These are phyloP conservation scores for Chironomus striatipennis DNA, from an alignment of 1,140 invertebrate species.

Conservation along the genomic window DNA sequence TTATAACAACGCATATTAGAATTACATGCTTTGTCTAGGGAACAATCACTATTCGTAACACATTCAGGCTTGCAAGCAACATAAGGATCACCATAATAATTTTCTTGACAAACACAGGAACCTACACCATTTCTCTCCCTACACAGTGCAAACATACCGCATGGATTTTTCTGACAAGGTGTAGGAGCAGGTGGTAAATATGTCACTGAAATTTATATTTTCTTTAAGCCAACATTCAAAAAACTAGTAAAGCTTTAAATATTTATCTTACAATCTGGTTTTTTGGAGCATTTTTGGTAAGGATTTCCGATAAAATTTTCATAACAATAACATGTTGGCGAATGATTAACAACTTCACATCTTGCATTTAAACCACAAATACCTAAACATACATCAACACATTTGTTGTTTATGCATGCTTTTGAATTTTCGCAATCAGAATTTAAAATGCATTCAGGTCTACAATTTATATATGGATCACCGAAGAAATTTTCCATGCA, in stretches of 20 bases:
- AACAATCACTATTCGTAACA: conserved; percentile 70
- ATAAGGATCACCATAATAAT: conserved; percentile 68
- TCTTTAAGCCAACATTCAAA: conserved; percentile 27
- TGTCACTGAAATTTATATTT: neutral
- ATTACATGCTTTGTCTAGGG: conserved; percentile 62
- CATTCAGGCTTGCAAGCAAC: conserved; percentile 68
- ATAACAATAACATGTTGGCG: conserved; percentile 67
- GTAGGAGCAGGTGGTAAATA: neutral
- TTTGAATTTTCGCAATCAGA: conserved; percentile 61
- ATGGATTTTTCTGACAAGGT: neutral
- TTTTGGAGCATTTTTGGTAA: conserved; percentile 57
- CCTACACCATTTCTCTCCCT: conserved; percentile 59
- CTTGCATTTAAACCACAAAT: conserved; percentile 72
- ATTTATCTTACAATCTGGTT: conserved; percentile 50
- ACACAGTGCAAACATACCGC: conserved; percentile 67
- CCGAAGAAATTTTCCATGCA: conserved; percentile 73
- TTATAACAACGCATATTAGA: conserved; percentile 63
- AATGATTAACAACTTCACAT: conserved; percentile 74
- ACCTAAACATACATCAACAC: conserved; percentile 68
- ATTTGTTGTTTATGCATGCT: conserved; percentile 75
- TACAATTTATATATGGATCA: conserved; percentile 71
- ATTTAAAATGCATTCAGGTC: conserved; percentile 74
- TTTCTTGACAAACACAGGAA: conserved; percentile 68
- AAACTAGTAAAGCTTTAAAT: conserved; percentile 24
- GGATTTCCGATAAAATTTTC: conserved; percentile 68